Evolutionary conservation across 2,888 invertebrate genomes (phyloP), one percentile per base, ranked within the genome.

Genomic region (Dolichomitus sp.): DNA sequence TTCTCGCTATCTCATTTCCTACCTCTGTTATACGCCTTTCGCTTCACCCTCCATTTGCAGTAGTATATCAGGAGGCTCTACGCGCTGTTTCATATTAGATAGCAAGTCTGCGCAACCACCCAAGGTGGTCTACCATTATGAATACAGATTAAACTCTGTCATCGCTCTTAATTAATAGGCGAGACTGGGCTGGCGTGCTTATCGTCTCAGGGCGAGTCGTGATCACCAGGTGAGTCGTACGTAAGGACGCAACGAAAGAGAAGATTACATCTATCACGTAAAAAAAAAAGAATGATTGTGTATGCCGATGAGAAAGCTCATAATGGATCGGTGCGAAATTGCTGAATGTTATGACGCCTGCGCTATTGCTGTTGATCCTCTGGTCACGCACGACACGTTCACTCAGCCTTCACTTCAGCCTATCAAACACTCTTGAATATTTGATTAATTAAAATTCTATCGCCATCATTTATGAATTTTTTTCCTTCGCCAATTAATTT

Each of bases 111-210:
- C 23, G 19, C 72, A 9, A 33, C 68, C 23, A 11, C 23, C 42
- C 19, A 48, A 30, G 27, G 48, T 45, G 27, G 23, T 37, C 54
- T 54, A 23, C 33, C 63, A 63, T 77, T 73, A 78, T 63, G 78
- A 78, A 78, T 74, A 57, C 73, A 78, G 81, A 77, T 81, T 81
- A 81, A 81, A 74, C 73, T 81, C 77, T 78, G 81, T 81, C 81
- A 69, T 81, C 77, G 78, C 37, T 81, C 68, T 78, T 73, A 78
- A 81, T 81, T 78, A 81, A 81, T 78, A 77, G 81, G 73, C 66
- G 66, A 42, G 65, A 19, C 54, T 66, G 42, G 73, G 23, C 19
- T 73, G 73, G 78, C 48, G 48, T 77, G 69, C 69, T 73, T 78
- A 78, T 81, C 81, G 52, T 68, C 27, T 19, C 19, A n/a, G 45